Base-by-base conservation (phyloP, 2,888 invertebrate species). In the Cecidostiba fungosa region DNA sequence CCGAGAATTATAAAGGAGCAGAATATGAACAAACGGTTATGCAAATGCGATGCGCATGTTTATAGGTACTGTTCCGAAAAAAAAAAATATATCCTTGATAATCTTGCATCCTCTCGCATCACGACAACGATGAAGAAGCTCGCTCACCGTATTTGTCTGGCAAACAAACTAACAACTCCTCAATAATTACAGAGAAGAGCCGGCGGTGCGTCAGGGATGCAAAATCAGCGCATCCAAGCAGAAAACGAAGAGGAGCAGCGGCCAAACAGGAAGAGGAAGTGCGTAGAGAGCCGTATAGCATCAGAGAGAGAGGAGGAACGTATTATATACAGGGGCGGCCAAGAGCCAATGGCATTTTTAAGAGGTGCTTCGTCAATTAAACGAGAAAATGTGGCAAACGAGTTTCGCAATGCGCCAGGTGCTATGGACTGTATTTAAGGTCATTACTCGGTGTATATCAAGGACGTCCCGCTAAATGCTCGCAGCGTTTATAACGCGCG, bases 401-500 rank as follows among this genome's bases (percentile, higher is more conserved):
- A 54, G 50, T 79, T 72, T 80, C 70, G 79, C 72, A 72, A 72
- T n/a, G 79, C 39, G 78, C 32, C 77, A n/a, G 73, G 76, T 59
- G 43, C 12, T 43, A 43, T 59, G 16, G 62, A 72, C 62, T 77
- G 79, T 66, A 79, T 79, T 84, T 84, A 84, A 84, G 84, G 84
- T 84, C 84, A 74, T 79, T 84, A 84, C 79, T 84, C 79, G 54
- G 77, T 26, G 81, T 10, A 16, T 74, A 84, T 79, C 84, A 84
- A 84, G 84, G 84, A 84, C 84, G 79, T 5, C 47, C 36, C 81
- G 73, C 81, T 19, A 73, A 23, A 50, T 16, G 74, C 8, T 19
- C 74, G n/a, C 43, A 10, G 12, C 1, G 43, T 43, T 12, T 43
- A 43, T 43, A 43, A 43, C 72, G 66, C 77, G n/a, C 62, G 5